Percentiles rank a stretch among this genome's conserved stretches.
These are phyloP conservation scores for Drosophila asahinai DNA, from an alignment of 1,140 invertebrate species.

Conservation along the genomic window DNA sequence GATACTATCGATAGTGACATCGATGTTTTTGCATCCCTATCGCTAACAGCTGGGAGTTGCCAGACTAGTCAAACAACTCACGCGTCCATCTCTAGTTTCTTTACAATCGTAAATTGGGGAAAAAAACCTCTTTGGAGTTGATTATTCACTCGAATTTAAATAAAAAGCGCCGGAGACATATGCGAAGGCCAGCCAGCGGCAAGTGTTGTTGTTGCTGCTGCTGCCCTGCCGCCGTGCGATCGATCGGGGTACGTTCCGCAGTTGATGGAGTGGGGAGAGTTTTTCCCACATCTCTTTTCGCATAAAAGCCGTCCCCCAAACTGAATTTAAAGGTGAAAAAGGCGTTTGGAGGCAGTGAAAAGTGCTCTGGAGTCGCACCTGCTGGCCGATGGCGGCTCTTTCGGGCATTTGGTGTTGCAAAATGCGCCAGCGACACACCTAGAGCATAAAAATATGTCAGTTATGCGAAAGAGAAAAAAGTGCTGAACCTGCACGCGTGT, in stretches of 20 bases:
- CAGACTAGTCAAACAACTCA: neutral
- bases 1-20: too few species aligned
- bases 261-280: constrained; percentile 43
- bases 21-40: too few species aligned
- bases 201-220: constrained; percentile 77
- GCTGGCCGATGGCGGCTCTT: constrained; percentile 40
- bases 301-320: constrained; percentile 67
- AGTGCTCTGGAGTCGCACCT: constrained; percentile 40
- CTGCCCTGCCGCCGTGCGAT: constrained; percentile 71
- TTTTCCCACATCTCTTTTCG: constrained; percentile 62
- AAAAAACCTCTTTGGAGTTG: constrained; percentile 29
- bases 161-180: constrained; percentile 44
- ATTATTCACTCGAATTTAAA: constrained; percentile 15
- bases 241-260: constrained; percentile 69
- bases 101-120: constrained; percentile 20
- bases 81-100: constrained; percentile 15
- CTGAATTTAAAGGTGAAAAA: constrained; percentile 58
- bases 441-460: constrained; percentile 61
- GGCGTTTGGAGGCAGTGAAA: constrained; percentile 27
- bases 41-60: too few species aligned
- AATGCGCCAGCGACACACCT: constrained; percentile 46
- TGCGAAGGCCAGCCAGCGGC: constrained; percentile 70
- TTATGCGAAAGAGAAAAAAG: constrained; percentile 76
- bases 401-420: constrained; percentile 43
- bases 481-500: constrained; percentile 62